These are phyloP conservation scores for Grantiella picta DNA, from an alignment of 2,113 vertebrate species.

Conservation along the genomic window DNA sequence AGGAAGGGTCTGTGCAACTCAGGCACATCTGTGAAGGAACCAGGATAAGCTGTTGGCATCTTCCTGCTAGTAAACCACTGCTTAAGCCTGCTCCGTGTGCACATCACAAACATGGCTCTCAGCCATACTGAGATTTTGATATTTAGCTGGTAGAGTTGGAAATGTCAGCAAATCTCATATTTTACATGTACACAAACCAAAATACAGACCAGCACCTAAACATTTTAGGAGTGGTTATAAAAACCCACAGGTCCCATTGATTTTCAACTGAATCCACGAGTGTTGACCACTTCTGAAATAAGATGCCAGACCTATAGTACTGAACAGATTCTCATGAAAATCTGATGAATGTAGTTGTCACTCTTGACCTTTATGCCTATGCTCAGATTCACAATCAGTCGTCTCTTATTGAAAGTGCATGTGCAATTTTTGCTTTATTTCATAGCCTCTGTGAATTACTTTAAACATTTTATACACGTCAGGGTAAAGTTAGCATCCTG, in stretches of 20 bases:
- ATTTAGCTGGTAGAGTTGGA: background rate
- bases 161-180: background rate
- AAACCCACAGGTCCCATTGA: background rate
- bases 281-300: background rate
- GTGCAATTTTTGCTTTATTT: constrained; percentile 27
- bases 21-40: background rate
- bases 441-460: background rate
- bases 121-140: background rate
- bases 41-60: background rate
- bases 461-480: background rate
- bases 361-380: constrained; percentile 43
- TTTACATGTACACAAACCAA: background rate
- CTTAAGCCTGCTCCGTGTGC: background rate
- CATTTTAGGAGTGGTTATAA: background rate
- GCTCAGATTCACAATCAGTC: background rate
- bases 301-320: background rate
- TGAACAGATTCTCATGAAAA: background rate
- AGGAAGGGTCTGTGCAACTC: background rate
- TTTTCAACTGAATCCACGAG: background rate
- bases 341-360: constrained; percentile 45
- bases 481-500: background rate
- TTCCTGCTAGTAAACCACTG: background rate
- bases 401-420: background rate
- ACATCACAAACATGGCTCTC: background rate
- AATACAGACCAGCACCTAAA: background rate